A percentile compares a stretch with the other conserved stretches of the same genome.
phyloP scores from a whole-genome alignment of 2,888 invertebrate species.

The Myathropa florea region DNA sequence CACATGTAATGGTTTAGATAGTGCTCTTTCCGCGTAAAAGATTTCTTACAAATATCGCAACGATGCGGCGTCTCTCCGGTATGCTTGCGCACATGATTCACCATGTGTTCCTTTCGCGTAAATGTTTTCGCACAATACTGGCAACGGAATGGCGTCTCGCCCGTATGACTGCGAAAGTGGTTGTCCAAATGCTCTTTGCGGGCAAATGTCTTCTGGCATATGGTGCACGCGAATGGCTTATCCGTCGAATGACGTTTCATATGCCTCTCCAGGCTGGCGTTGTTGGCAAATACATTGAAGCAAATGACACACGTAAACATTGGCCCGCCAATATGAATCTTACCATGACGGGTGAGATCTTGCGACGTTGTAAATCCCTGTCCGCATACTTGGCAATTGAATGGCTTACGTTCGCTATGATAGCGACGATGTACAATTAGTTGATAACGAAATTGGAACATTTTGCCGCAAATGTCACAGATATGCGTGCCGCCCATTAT shows the following conservation, averaged over 20 bases:
- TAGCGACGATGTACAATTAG: conserved; percentile 92
- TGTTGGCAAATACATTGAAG: conserved; percentile 88
- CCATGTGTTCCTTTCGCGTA: conserved; percentile 92
- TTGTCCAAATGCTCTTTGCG: conserved; percentile 93
- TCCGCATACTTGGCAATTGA: conserved; percentile 90
- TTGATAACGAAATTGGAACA: conserved; percentile 93
- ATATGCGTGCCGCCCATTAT: conserved; percentile 86
- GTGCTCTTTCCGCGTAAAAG: conserved; percentile 93
- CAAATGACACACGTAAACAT: conserved; percentile 88
- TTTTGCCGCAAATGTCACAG: conserved; percentile 92
- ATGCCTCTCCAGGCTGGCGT: conserved; percentile 87
- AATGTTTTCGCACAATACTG: conserved; percentile 92
- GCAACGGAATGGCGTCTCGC: conserved; percentile 92
- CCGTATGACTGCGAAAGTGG: conserved; percentile 90
- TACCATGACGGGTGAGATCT: conserved; percentile 90
- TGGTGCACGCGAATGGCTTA: conserved; percentile 91
- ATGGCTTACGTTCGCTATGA: conserved; percentile 92
- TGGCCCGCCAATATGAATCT: conserved; percentile 90
- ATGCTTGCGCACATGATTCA: conserved; percentile 91
- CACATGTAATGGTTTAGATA: conserved; percentile 90
- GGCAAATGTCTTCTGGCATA: conserved; percentile 93
- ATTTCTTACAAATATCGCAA: conserved; percentile 92
- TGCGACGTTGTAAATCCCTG: conserved; percentile 90
- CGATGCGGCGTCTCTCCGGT: conserved; percentile 92
- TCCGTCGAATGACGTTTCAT: conserved; percentile 91